phyloP scores from a whole-genome alignment of 92 coral and sea anemone genomes.

The Phenganax stokvisi region DNA sequence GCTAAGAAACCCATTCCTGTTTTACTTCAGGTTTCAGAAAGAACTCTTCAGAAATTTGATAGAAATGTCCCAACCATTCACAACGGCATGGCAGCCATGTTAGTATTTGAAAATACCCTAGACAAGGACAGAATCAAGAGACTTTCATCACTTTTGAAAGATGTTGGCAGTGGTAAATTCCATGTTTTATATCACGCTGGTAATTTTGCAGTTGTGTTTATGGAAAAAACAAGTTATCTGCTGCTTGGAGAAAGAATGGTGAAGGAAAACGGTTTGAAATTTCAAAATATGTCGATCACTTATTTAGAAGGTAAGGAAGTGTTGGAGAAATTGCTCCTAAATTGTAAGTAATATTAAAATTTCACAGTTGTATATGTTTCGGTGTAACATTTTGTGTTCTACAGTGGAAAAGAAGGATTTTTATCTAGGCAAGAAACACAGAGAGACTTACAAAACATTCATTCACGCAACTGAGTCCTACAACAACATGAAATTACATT shows the following conservation, averaged over 20 bases:
- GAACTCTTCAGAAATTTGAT: constrained; percentile 1
- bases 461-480: no score
- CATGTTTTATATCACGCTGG: constrained; percentile 8
- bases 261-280: constrained; percentile 9
- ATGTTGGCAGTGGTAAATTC: neutral
- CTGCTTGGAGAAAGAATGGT: neutral
- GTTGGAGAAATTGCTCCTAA: no score
- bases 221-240: constrained; percentile 1
- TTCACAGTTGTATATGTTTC: no score
- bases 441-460: no score
- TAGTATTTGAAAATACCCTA: neutral
- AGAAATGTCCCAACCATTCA: neutral
- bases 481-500: no score
- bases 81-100: neutral
- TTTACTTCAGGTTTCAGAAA: constrained; percentile 22
- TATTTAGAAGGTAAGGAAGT: constrained; percentile 23
- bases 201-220: constrained; percentile 5
- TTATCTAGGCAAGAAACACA: no score
- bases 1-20: neutral
- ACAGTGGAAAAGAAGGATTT: no score
- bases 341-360: no score
- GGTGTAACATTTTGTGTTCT: no score
- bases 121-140: neutral
- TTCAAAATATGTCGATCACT: constrained; percentile 2
- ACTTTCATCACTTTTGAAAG: constrained; percentile 13